Conservation (phyloP, 2,797 vertebrate species). For the Melopsittacus undulatus region DNA sequence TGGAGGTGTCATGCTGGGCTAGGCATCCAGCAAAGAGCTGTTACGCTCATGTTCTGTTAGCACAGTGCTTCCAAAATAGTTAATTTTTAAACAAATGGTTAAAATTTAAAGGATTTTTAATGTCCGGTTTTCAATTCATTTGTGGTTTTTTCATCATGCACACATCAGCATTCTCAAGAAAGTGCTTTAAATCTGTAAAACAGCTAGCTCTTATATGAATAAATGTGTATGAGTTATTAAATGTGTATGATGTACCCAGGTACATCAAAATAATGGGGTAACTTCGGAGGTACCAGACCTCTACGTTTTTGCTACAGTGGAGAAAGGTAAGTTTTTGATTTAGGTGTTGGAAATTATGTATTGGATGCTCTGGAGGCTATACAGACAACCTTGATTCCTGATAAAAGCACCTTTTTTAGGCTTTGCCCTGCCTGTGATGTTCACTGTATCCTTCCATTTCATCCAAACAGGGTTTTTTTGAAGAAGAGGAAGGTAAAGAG, state of each 20-base stretch:
- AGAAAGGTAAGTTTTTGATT: neutral
- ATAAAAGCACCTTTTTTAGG: neutral
- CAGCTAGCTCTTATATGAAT: neutral
- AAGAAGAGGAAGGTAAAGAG: conserved; percentile 98
- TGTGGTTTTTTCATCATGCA: neutral
- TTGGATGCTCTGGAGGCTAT: neutral
- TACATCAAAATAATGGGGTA: neutral
- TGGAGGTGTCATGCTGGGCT: neutral
- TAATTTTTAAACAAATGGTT: neutral
- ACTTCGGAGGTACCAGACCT: neutral
- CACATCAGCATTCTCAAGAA: neutral
- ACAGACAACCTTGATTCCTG: neutral
- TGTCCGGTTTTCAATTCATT: neutral
- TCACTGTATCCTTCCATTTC: conserved; percentile 40
- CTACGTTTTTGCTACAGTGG: neutral
- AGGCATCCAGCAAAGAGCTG: neutral
- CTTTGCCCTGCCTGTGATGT: conserved; percentile 44
- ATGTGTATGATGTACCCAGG: no score
- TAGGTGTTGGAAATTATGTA: neutral
- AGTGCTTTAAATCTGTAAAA: neutral
- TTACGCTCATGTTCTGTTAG: neutral
- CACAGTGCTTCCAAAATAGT: neutral
- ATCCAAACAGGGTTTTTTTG: conserved; percentile 91
- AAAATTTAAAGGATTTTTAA: neutral
- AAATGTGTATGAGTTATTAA: neutral